A percentile compares a stretch with the other conserved stretches of the same genome.
These are phyloP conservation scores for Trichopoda pennipes DNA, from an alignment of 2,888 invertebrate genomes.

Conservation along the genomic window DNA sequence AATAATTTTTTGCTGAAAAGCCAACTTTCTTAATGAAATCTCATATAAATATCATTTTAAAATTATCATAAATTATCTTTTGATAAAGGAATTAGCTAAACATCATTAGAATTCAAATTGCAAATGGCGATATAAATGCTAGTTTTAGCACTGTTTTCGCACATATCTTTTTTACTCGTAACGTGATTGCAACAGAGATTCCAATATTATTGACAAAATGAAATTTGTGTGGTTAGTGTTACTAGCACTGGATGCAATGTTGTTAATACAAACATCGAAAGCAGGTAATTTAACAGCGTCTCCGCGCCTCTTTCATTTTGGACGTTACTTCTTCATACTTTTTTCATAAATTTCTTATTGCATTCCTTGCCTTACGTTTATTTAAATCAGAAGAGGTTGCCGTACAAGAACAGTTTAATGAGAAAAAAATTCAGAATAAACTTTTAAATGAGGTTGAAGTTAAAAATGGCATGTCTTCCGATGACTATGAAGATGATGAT, in stretches of 20 bases:
- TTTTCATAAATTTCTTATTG: not conserved
- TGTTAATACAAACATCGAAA: conserved; percentile 38
- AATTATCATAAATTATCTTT: too few relatives aligned
- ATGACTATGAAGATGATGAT: not conserved
- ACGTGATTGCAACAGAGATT: not conserved
- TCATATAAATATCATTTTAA: not conserved
- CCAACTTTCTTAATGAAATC: not conserved
- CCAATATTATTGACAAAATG: conserved; percentile 51
- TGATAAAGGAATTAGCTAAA: not conserved
- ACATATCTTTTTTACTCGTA: not conserved
- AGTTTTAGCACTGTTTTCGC: not conserved
- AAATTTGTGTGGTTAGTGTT: conserved; percentile 69
- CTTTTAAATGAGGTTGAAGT: not conserved
- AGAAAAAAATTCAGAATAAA: not conserved
- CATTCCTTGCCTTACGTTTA: not conserved
- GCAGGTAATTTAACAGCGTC: conserved; percentile 52
- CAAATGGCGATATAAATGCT: not conserved
- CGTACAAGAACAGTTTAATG: not conserved
- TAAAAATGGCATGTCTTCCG: not conserved
- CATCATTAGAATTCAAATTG: not conserved
- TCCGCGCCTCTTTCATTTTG: not conserved
- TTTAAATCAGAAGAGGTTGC: not conserved
- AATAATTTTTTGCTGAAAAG: not conserved
- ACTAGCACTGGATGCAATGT: conserved; percentile 71
- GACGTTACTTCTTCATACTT: not conserved